Percentiles rank a stretch among this genome's conserved stretches.
Conservation (phyloP, 2,888 invertebrate genomes). For the Tipula unca region DNA sequence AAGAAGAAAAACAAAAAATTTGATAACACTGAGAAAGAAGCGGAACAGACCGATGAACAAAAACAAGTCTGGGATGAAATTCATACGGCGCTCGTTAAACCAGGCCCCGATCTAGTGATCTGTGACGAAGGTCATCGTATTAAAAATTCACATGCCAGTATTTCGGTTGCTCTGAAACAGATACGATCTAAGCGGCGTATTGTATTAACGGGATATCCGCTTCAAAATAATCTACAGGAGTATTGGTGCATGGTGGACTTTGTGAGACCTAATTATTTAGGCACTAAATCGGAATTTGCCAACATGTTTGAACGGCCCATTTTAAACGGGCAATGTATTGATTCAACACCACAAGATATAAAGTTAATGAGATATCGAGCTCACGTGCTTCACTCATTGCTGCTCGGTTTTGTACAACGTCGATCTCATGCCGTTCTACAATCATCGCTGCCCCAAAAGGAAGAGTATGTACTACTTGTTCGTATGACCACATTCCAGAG, state of each 20-base stretch:
- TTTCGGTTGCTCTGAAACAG: conserved; percentile 89
- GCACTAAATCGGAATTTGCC: conserved; percentile 92
- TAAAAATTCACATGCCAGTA: conserved; percentile 95
- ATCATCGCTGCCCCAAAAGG: conserved; percentile 85
- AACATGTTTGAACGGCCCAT: conserved; percentile 99
- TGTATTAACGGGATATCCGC: conserved; percentile 94
- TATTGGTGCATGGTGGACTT: conserved; percentile 99
- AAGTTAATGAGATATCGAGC: conserved; percentile 90
- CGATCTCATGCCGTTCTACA: conserved; percentile 90
- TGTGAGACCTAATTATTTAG: conserved; percentile 93
- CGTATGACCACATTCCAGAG: conserved; percentile 86
- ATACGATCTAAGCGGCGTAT: conserved; percentile 90
- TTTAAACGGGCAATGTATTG: conserved; percentile 96
- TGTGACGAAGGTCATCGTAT: conserved; percentile 97
- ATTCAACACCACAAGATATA: conserved; percentile 90
- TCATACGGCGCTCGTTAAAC: conserved; percentile 74
- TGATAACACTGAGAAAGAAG: conserved; percentile 41
- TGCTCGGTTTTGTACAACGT: conserved; percentile 94
- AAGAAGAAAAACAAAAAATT: conserved; percentile 37
- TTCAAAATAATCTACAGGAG: conserved; percentile 93
- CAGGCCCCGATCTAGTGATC: conserved; percentile 89
- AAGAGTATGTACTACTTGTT: conserved; percentile 87
- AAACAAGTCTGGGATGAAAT: conserved; percentile 76
- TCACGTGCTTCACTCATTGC: conserved; percentile 87
- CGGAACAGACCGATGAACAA: conserved; percentile 48